Evolutionary conservation across 2,797 vertebrate species (phyloP), one percentile per base, ranked within the genome.

Genomic region (Coranthus polyacanthus): DNA sequence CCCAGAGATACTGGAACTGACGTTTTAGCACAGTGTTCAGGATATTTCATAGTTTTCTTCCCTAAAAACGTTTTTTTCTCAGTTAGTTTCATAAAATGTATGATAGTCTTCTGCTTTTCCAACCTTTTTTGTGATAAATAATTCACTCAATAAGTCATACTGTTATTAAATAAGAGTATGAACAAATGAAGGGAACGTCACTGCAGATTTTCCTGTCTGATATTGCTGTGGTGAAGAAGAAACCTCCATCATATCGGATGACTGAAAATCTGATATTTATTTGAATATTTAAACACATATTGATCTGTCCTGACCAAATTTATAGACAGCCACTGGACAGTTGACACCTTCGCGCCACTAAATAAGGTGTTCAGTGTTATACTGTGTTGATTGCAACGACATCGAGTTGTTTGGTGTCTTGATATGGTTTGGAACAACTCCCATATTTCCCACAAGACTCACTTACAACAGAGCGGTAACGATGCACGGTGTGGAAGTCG

Each of bases 221-320:
- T 32, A 9, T 32, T 32, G 7, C 16, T 61, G 13, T 59, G 49
- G 32, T 62, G 32, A 59, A 13, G 21, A 29, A 65, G 51, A 16
- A 53, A 8, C 47, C 18, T 72, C 22, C 13, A 32, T 32, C 8
- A 32, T 32, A 32, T 83, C 42, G 12, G 13, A 75, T 81, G 42
- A 63, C 65, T 54, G 9, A 9, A 69, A 60, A 78, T 80, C 4
- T 44, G 68, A 81, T 78, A 61, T 51, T 39, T 52, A 26, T 66
- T 50, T 71, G 37, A 86, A 81, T 81, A 63, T 74, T 83, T 72
- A 78, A 87, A 72, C 43, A 68, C 12, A 4, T 74, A 78, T 79
- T 60, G 74, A 80, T 78, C 26, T 0, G 20, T 3, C 15, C 50
- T 4, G 8, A 51, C 49, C 20, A 74, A 47, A 63, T 59, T 57